These are phyloP conservation scores for Eulemur macaco DNA, from an alignment of 2,113 vertebrate genomes.

Conservation along the genomic window DNA sequence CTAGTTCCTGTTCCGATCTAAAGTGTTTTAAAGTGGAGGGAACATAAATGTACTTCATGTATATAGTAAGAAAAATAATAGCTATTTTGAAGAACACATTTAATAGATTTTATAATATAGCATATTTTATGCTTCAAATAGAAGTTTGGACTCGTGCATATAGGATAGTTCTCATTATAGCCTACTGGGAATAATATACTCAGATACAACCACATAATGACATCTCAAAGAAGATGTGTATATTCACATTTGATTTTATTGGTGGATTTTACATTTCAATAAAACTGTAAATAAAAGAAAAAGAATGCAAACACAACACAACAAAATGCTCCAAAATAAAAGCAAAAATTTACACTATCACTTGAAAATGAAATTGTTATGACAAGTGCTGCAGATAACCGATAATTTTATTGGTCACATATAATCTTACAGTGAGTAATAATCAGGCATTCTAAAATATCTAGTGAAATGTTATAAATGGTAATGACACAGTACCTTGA, in stretches of 20 bases:
- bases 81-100: constrained; percentile 57
- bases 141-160: constrained; percentile 23
- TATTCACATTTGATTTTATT: constrained; percentile 62
- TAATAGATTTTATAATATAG: constrained; percentile 46
- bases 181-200: constrained; percentile 51
- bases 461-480: constrained; percentile 13
- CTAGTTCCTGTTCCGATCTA: background rate
- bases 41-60: constrained; percentile 1
- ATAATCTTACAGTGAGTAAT: background rate
- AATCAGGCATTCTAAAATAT: background rate
- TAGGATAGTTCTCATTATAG: constrained; percentile 33
- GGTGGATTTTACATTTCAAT: constrained; percentile 60
- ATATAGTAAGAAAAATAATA: constrained; percentile 36
- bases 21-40: constrained; percentile 38
- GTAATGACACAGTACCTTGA: background rate
- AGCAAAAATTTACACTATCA: background rate
- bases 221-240: constrained; percentile 33
- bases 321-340: background rate
- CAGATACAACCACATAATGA: constrained; percentile 47
- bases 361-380: constrained; percentile 20
- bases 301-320: constrained; percentile 7
- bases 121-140: constrained; percentile 43
- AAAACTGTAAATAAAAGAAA: constrained; percentile 50
- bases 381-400: background rate
- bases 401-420: background rate